These are phyloP conservation scores for Hydrozoanthus tunicans DNA, from an alignment of 64 coral and sea anemone species.

Conservation along the genomic window DNA sequence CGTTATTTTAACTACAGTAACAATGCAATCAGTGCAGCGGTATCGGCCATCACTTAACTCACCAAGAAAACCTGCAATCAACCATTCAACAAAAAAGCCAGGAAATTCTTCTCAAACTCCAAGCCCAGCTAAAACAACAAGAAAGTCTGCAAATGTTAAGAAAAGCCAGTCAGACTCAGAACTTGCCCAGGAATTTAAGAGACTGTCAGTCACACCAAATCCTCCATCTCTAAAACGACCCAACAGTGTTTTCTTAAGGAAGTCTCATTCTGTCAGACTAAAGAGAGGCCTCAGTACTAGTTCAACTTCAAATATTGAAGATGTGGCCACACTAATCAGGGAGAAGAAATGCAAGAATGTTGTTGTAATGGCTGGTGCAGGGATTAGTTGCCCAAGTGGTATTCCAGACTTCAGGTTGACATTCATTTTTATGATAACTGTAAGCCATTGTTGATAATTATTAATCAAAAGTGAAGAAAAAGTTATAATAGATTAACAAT, in stretches of 20 bases:
- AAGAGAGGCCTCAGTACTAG: conserved; percentile 44
- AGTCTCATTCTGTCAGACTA: conserved; percentile 44
- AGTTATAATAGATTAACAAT: not conserved
- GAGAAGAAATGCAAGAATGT: conserved; percentile 85
- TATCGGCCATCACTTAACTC: conserved; percentile 10
- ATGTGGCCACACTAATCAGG: conserved; percentile 73
- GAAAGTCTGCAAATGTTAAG: not conserved
- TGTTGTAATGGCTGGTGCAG: conserved; percentile 91
- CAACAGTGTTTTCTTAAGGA: conserved; percentile 56
- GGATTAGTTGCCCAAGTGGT: conserved; percentile 85
- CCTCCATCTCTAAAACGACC: conserved; percentile 46
- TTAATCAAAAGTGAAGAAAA: not conserved
- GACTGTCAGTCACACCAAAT: conserved; percentile 64
- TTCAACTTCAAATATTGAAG: conserved; percentile 65
- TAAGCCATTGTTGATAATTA: not conserved
- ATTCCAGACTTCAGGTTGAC: conserved; percentile 87
- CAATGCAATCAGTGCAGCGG: conserved; percentile 29
- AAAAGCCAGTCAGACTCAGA: conserved; percentile 67
- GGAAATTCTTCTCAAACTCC: not conserved
- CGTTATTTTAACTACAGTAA: not conserved
- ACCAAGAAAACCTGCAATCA: conserved; percentile 7
- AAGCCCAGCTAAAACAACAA: conserved; percentile 6
- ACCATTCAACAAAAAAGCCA: not conserved
- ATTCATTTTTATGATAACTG: too few relatives aligned
- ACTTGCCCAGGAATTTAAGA: conserved; percentile 71